Base-by-base conservation (phyloP, 2,113 vertebrate species). In the Peromyscus polionotus region DNA sequence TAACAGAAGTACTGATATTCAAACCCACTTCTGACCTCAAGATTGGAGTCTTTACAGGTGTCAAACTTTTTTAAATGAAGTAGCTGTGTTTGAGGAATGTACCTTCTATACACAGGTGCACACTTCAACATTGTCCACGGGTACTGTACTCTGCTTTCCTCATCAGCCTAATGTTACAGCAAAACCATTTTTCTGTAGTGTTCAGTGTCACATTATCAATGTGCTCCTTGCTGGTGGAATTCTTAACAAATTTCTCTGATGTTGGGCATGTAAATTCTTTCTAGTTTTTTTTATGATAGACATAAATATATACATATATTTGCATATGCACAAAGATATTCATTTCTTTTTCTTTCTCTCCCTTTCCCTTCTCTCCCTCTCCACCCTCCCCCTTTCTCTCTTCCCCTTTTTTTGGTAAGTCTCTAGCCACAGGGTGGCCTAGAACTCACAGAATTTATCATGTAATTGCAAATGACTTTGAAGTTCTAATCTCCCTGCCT, bases 151-250 rank as follows among this genome's bases (percentile, higher is more conserved):
- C 51, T 81, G 7, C 12, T 83, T 85, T 93, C 67, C 63, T 76
- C 59, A 87, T 75, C 22, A 6, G 72, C 33, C 70, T 94, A 73
- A 94, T 33, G 86, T 59, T 80, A 85, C 89, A 39, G 33, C 31
- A 90, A 84, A 89, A 96, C 16, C 17, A 92, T 65, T 80, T 72
- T 91, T 80, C 61, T 61, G 81, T 96, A 96, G 72, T 91, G 33
- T 36, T 88, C 92, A 92, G 85, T 65, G 42, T 75, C 93, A 83
- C 26, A 92, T 70, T n/a, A 65, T 72, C 45, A 73, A 68, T 65
- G 20, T 70, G 20, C 81, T 96, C 51, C 42, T 92, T 81, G 31
- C 20, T 79, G 57, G 17, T 24, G 63, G 13, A 95, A 83, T 70
- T 88, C 10, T 92, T 76, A 59, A 90, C 79, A 3, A 36, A 72